Base-by-base conservation (phyloP, 2,113 vertebrate genomes). In the Pterocles orientalis region DNA sequence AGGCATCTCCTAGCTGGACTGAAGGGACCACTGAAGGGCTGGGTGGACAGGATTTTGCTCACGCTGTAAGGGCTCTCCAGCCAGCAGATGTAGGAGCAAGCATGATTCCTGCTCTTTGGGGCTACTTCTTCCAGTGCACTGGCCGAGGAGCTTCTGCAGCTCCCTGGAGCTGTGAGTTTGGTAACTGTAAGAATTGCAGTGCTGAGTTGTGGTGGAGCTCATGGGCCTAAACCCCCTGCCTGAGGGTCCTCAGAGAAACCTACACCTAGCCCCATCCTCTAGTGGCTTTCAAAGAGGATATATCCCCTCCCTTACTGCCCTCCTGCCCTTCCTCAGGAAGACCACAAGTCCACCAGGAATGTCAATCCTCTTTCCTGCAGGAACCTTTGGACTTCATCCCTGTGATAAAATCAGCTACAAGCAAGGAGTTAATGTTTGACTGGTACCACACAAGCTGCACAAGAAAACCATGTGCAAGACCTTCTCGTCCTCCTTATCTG, bases 401-500 rank as follows among this genome's bases (percentile, higher is more conserved):
- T 86, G 34, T 90, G 70, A 82, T 82, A 91, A 95, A 96, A 93
- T 88, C 51, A 5, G 60, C 79, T 82, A 43, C 34, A 60, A 94
- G 92, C 68, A 87, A 15, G 7, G 3, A 90, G 97, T 98, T 98
- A 97, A 97, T 98, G 62, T 97, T 98, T 98, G 93, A 97, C 94
- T 0, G 3, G 61, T 68, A 73, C 60, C 91, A 84, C 89, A 90
- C 75, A 79, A 91, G 64, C 92, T 86, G 66, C n/a, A 47, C 3
- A 1, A 53, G 28, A 31, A 70, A 80, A 62, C 71, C 80, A 31
- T 36, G 81, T 65, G 65, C 90, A 86, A 91, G 86, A 51, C 62
- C 73, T 75, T 86, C 85, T 77, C 85, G 84, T 91, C 47, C 33
- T 89, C 47, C 68, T 84, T 92, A 64, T 66, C 89, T 94, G 66